phyloP scores from a whole-genome alignment of 2,797 vertebrate species.

The Rhinoraja longicauda region DNA sequence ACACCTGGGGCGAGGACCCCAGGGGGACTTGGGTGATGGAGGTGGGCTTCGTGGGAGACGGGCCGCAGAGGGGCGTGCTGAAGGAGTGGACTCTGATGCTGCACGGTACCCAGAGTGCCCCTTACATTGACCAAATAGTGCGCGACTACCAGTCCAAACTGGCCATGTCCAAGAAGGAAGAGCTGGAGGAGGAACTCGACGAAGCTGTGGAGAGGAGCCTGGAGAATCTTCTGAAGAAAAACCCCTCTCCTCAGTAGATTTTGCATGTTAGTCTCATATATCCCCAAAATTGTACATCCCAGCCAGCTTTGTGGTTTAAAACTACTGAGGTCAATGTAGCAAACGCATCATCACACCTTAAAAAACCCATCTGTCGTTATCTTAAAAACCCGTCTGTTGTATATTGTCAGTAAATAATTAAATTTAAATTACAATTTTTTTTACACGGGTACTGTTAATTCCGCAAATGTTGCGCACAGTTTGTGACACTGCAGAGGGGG shows the following conservation, averaged over 20 bases:
- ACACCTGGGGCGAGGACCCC: slow-evolving; percentile 98
- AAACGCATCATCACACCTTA: slow-evolving; percentile 52
- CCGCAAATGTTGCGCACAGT: slow-evolving; percentile 68
- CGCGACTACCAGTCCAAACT: slow-evolving; percentile 98
- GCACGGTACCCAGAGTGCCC: slow-evolving; percentile 94
- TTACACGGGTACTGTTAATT: slow-evolving; percentile 55
- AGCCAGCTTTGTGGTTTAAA: slow-evolving; percentile 51
- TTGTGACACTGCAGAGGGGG: slow-evolving; percentile 78
- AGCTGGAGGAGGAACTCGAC: slow-evolving; percentile 94
- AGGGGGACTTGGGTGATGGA: slow-evolving; percentile 90
- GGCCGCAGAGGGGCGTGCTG: slow-evolving; percentile 76
- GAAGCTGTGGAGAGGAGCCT: slow-evolving; percentile 95
- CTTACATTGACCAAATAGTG: slow-evolving; percentile 97
- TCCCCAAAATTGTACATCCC: slow-evolving; percentile 42
- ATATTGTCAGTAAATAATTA: slow-evolving; percentile 55
- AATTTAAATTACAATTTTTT: slow-evolving; percentile 50
- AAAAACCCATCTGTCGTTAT: too few relatives aligned
- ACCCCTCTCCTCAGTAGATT: slow-evolving; percentile 60
- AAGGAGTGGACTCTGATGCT: slow-evolving; percentile 98
- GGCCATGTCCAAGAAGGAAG: slow-evolving; percentile 98
- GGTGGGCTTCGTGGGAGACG: slow-evolving; percentile 75
- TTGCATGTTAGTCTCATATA: slow-evolving; percentile 57
- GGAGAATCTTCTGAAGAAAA: slow-evolving; percentile 88
- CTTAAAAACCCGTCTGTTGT: slow-evolving; percentile 55
- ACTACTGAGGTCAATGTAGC: slow-evolving; percentile 61